These are phyloP conservation scores for Torymus aiolomorphi DNA, from an alignment of 2,888 invertebrate genomes.

Conservation along the genomic window DNA sequence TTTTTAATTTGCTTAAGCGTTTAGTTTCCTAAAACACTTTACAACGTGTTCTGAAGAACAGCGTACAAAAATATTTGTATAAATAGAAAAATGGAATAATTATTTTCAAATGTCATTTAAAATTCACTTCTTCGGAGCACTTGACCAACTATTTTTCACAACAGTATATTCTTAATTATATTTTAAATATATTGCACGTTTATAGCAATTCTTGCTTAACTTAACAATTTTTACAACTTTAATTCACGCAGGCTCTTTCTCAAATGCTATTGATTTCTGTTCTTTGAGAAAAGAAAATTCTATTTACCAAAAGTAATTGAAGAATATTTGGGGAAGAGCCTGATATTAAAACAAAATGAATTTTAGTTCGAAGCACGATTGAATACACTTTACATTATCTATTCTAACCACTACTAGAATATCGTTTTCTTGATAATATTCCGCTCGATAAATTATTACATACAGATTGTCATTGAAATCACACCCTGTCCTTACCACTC, in stretches of 20 bases:
- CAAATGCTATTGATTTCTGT: conserved; percentile 3
- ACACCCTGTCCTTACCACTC: conserved; percentile 10
- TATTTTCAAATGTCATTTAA: not conserved
- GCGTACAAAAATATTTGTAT: not conserved
- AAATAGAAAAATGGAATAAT: not conserved
- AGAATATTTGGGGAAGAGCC: conserved; percentile 29
- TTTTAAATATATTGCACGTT: conserved; percentile 44
- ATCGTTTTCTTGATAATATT: conserved; percentile 12
- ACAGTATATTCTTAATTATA: not conserved
- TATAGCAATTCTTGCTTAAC: conserved; percentile 26
- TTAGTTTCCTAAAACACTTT: conserved; percentile 14
- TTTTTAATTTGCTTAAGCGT: conserved; percentile 37
- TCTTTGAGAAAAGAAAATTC: too few species aligned
- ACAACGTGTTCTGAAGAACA: conserved; percentile 34
- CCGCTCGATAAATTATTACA: conserved; percentile 35
- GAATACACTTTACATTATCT: conserved; percentile 28
- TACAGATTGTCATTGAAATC: conserved; percentile 24
- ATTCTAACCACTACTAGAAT: conserved; percentile 7
- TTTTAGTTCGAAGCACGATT: conserved; percentile 26
- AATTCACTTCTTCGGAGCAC: conserved; percentile 41
- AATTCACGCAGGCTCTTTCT: conserved; percentile 11
- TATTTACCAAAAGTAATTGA: too few species aligned
- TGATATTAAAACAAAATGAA: not conserved
- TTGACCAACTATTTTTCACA: not conserved
- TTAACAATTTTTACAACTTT: not conserved